Conservation (phyloP, 1,140 invertebrate genomes). For the Hycleus cichorii region DNA sequence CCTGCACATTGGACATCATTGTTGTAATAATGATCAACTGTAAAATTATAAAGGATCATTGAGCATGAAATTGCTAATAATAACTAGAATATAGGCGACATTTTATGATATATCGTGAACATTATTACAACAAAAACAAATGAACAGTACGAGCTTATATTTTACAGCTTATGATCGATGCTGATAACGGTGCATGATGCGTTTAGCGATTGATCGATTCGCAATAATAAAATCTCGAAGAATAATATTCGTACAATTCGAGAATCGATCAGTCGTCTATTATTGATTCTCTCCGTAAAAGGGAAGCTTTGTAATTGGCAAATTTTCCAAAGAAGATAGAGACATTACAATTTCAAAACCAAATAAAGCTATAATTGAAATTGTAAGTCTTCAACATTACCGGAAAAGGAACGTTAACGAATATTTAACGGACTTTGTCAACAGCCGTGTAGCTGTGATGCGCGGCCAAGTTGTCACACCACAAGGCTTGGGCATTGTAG, state of each 20-base stretch:
- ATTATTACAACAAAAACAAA: constrained; percentile 25
- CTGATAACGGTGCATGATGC: constrained; percentile 24
- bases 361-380: constrained; percentile 1
- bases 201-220: constrained; percentile 4
- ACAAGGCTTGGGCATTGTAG: constrained; percentile 90
- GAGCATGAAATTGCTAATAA: too few relatives aligned
- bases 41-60: constrained; percentile 1
- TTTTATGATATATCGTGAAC: background rate
- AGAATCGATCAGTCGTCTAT: constrained; percentile 2
- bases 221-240: background rate
- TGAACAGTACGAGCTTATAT: constrained; percentile 17
- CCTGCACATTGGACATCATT: constrained; percentile 25
- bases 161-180: constrained; percentile 23
- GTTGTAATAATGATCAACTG: constrained; percentile 22
- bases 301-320: background rate
- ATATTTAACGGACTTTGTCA: constrained; percentile 19
- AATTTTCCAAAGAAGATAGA: constrained; percentile 1
- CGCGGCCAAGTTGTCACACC: constrained; percentile 90
- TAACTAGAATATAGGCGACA: too few relatives aligned
- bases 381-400: background rate
- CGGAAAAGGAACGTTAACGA: background rate
- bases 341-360: constrained; percentile 11
- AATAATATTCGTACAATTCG: background rate
- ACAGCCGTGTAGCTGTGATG: constrained; percentile 95
- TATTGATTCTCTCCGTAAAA: background rate